Percentiles rank a stretch among this genome's conserved stretches.
Evolutionary conservation across 2,797 vertebrate species (phyloP).

Genomic region (Xyrichtys novacula): DNA sequence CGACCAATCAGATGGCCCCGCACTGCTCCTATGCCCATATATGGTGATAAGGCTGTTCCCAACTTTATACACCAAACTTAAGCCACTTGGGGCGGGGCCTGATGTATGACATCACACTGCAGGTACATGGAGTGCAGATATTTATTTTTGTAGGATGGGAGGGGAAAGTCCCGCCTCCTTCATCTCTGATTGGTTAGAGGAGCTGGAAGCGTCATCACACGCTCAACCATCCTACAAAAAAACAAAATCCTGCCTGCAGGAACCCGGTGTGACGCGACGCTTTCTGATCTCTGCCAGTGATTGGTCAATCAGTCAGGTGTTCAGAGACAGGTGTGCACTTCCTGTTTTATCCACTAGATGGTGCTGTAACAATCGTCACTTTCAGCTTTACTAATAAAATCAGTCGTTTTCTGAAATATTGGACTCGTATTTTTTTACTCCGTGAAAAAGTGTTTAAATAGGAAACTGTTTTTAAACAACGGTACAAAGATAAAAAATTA

Average conservation of each 20-base stretch:
- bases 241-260: too few relatives aligned
- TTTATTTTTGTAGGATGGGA: too few relatives aligned
- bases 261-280: constrained; percentile 9
- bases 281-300: neutral
- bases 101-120: constrained; percentile 7
- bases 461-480: too few relatives aligned
- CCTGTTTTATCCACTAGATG: neutral
- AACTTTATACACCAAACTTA: neutral
- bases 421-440: neutral
- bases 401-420: neutral
- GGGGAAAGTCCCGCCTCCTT: too few relatives aligned
- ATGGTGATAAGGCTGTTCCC: neutral
- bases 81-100: neutral
- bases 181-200: too few relatives aligned
- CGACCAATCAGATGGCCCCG: neutral
- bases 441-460: too few relatives aligned
- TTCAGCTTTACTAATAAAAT: neutral
- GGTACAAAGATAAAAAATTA: too few relatives aligned
- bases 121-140: too few relatives aligned
- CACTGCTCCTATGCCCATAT: neutral
- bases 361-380: neutral
- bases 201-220: too few relatives aligned
- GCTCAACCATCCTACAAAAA: too few relatives aligned
- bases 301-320: neutral
- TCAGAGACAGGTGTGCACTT: neutral